Percentiles rank a stretch among this genome's conserved stretches.
Evolutionary conservation across 2,797 vertebrate genomes (phyloP).

Genomic region (Myripristis jacobus): DNA sequence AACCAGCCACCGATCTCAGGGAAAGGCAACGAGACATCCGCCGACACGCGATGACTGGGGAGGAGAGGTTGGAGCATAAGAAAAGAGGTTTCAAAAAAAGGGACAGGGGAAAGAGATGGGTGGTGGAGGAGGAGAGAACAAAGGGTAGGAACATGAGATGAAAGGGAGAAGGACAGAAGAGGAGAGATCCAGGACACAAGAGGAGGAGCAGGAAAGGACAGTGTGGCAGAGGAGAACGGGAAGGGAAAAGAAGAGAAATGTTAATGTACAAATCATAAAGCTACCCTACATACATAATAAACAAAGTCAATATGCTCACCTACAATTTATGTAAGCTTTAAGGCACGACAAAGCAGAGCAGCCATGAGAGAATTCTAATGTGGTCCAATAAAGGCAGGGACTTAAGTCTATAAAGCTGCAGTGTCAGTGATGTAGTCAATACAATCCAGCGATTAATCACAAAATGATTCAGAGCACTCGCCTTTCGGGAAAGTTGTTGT

Average conservation of each 20-base stretch:
- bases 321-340: not conserved
- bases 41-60: slow-evolving; percentile 17
- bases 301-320: not conserved
- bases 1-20: slow-evolving; percentile 51
- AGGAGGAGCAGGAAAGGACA: not conserved
- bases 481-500: slow-evolving; percentile 44
- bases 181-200: not conserved
- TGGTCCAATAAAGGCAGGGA: slow-evolving; percentile 30
- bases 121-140: not conserved
- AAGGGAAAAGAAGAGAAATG: not conserved
- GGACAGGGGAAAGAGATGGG: not conserved
- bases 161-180: not conserved
- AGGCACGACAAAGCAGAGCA: slow-evolving; percentile 6
- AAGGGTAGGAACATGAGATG: not conserved
- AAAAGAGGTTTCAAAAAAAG: not conserved
- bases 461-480: slow-evolving; percentile 29
- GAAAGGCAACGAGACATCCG: slow-evolving; percentile 57
- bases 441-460: slow-evolving; percentile 41
- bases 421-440: slow-evolving; percentile 29
- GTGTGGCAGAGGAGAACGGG: not conserved
- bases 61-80: slow-evolving; percentile 24
- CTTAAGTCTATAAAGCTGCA: slow-evolving; percentile 15
- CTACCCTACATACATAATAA: not conserved
- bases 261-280: slow-evolving; percentile 12
- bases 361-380: slow-evolving; percentile 18